A percentile compares a stretch with the other conserved stretches of the same genome.
These are phyloP conservation scores for Macaca mulatta DNA, from an alignment of 2,113 vertebrate genomes.

Conservation along the genomic window DNA sequence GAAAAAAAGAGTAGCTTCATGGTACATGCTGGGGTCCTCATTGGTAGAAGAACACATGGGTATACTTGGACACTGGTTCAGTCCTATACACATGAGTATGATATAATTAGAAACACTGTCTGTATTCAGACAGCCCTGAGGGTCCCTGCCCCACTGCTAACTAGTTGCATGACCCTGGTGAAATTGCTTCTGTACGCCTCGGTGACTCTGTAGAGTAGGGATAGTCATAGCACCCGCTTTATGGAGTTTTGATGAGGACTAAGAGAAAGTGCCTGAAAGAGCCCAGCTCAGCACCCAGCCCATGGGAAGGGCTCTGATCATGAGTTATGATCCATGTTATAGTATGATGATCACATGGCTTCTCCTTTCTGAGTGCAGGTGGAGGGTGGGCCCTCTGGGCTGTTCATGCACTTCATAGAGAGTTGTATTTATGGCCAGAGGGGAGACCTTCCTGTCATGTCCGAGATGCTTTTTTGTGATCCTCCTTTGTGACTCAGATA, in stretches of 20 bases:
- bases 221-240: fast-evolving
- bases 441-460: not conserved
- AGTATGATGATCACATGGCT: fast-evolving
- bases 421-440: not conserved
- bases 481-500: conserved; percentile 2
- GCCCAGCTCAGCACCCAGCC: fast-evolving
- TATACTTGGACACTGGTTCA: not conserved
- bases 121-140: not conserved
- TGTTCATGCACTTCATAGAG: not conserved
- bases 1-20: not conserved
- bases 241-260: not conserved
- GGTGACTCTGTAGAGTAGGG: not conserved
- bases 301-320: not conserved
- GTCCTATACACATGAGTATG: not conserved
- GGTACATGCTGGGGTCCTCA: fast-evolving
- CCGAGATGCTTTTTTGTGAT: not conserved
- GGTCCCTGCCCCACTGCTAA: not conserved
- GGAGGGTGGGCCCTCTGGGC: fast-evolving
- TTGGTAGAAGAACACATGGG: not conserved
- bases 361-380: fast-evolving
- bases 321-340: not conserved
- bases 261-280: not conserved
- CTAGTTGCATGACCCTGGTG: not conserved
- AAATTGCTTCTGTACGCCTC: not conserved
- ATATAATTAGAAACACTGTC: not conserved